Percentiles rank a stretch among this genome's conserved stretches.
phyloP scores from a whole-genome alignment of 2,888 invertebrate species.

The Temnothorax rugatulus region DNA sequence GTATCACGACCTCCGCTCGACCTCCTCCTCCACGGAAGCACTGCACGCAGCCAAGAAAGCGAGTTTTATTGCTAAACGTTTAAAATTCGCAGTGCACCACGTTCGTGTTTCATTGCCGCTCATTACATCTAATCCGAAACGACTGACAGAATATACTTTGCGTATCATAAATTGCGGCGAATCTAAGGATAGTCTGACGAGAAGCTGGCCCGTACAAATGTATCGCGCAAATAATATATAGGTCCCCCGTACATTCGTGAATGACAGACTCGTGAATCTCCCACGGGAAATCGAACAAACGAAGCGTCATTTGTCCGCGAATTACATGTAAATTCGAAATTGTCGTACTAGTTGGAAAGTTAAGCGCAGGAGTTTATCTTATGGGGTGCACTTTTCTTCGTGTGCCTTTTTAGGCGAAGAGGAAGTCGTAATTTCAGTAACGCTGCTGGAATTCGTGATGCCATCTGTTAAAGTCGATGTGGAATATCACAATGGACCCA shows the following conservation, averaged over 20 bases:
- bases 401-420: constrained; percentile 61
- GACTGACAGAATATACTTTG: constrained; percentile 23
- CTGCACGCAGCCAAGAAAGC: constrained; percentile 68
- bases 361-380: constrained; percentile 25
- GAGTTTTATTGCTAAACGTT: constrained; percentile 73
- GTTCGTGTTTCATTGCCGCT: constrained; percentile 65
- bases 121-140: constrained; percentile 60
- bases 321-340: constrained; percentile 33
- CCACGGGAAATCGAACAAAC: background rate
- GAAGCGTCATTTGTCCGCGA: constrained; percentile 6
- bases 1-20: constrained; percentile 46
- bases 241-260: background rate
- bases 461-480: constrained; percentile 99
- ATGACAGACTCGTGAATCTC: background rate
- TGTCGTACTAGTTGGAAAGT: constrained; percentile 31
- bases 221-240: constrained; percentile 20
- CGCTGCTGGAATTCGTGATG: constrained; percentile 98
- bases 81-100: constrained; percentile 63
- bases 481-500: constrained; percentile 99
- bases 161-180: constrained; percentile 17
- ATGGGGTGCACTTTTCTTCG: background rate
- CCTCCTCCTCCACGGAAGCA: constrained; percentile 67
- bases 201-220: constrained; percentile 36
- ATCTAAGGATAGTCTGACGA: constrained; percentile 29
- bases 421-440: constrained; percentile 88